Evolutionary conservation across 2,113 vertebrate genomes (phyloP).

Genomic region (Globicephala melas): DNA sequence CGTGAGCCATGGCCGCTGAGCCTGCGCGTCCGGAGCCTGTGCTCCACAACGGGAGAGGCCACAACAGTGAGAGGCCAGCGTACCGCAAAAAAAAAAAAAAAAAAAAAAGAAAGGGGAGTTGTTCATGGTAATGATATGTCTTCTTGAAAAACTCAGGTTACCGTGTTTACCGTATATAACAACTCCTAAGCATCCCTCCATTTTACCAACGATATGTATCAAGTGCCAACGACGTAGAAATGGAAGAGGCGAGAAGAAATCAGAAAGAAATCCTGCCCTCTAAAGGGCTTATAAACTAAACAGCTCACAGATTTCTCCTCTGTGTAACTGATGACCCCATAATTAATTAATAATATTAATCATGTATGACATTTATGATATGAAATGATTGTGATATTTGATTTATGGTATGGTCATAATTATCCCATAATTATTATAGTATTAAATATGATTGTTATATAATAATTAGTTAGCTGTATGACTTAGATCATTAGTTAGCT

Average conservation of each 20-base stretch:
- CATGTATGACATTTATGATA: background rate
- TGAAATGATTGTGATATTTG: background rate
- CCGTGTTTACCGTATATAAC: background rate
- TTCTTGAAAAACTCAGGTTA: background rate
- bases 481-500: background rate
- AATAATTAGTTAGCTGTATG: background rate
- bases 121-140: background rate
- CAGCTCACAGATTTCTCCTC: background rate
- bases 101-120: background rate
- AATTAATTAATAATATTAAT: background rate
- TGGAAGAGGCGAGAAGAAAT: background rate
- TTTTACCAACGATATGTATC: background rate
- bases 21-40: no score
- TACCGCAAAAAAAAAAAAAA: no score
- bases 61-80: no score
- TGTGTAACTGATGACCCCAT: background rate
- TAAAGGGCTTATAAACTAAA: background rate
- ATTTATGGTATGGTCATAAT: background rate
- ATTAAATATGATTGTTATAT: background rate
- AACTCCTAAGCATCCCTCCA: background rate
- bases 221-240: background rate
- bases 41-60: rapidly evolving
- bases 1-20: no score
- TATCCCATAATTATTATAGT: background rate
- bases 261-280: background rate